These are phyloP conservation scores for Miniopterus natalensis DNA, from an alignment of 2,113 vertebrate species.

Conservation along the genomic window DNA sequence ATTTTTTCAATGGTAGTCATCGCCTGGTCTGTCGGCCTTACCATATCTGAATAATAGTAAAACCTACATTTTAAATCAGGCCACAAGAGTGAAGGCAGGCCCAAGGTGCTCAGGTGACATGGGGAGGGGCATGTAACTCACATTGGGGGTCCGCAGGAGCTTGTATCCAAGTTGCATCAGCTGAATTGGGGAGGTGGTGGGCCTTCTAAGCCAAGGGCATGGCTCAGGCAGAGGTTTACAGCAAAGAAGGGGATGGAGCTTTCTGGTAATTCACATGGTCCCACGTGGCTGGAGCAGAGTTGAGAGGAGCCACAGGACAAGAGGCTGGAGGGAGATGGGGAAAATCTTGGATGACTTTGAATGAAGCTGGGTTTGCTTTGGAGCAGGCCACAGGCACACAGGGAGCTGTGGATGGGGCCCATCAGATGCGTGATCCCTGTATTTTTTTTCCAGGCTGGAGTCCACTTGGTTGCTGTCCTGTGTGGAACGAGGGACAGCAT, in stretches of 20 bases:
- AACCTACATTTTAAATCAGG: background rate
- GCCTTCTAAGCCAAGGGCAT: background rate
- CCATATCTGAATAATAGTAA: background rate
- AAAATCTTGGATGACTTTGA: background rate
- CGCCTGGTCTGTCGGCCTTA: background rate
- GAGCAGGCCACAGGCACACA: rapidly evolving
- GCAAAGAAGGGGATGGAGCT: background rate
- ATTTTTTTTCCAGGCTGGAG: background rate
- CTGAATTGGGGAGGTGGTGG: background rate
- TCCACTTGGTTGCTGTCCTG: background rate
- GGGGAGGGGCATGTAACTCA: background rate
- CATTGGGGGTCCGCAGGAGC: background rate
- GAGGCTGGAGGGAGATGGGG: background rate
- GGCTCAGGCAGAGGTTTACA: background rate
- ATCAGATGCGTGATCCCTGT: rapidly evolving
- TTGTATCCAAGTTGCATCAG: background rate
- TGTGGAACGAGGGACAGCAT: background rate
- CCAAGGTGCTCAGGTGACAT: rapidly evolving
- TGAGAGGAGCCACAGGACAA: background rate
- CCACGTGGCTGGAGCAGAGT: background rate
- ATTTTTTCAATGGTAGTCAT: background rate
- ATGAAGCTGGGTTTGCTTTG: background rate
- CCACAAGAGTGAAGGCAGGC: background rate
- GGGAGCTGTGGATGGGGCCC: background rate
- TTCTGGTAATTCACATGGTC: background rate